Percentiles rank a stretch among this genome's conserved stretches.
Evolutionary conservation across 2,113 vertebrate genomes (phyloP).

Genomic region (Aphyosemion australe): DNA sequence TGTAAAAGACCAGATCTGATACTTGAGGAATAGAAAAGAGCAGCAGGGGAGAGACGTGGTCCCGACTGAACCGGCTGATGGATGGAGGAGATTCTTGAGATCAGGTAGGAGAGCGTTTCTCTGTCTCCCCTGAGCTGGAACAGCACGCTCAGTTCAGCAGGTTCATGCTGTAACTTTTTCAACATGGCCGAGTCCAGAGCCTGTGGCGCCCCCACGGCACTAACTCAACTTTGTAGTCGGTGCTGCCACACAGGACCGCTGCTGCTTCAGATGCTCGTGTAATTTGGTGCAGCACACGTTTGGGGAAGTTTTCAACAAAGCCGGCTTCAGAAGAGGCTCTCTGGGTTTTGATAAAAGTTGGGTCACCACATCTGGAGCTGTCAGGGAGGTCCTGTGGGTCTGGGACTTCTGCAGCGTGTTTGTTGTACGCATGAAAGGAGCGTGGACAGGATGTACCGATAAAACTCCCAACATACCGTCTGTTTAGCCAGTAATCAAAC

Average conservation of each 20-base stretch:
- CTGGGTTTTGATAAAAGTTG: neutral
- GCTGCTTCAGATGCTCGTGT: neutral
- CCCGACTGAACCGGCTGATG: neutral
- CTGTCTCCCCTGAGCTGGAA: constrained; percentile 37
- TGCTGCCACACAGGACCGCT: neutral
- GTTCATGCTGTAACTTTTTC: constrained; percentile 33
- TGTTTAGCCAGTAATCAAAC: neutral
- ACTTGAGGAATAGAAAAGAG: constrained; percentile 15
- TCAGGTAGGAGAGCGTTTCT: constrained; percentile 7
- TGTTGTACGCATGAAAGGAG: constrained; percentile 5
- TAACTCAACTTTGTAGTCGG: constrained; percentile 17
- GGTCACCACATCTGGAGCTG: constrained; percentile 15
- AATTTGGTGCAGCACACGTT: neutral
- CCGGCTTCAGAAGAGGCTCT: neutral
- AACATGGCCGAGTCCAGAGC: constrained; percentile 33
- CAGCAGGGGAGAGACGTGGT: neutral
- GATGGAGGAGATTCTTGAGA: neutral
- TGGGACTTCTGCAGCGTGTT: neutral
- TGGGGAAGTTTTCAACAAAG: constrained; percentile 12
- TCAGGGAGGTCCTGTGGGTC: constrained; percentile 9
- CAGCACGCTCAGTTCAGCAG: constrained; percentile 35
- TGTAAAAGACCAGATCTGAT: constrained; percentile 7
- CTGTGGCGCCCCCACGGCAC: constrained; percentile 23
- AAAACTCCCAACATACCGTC: neutral
- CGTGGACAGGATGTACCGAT: neutral